These are phyloP conservation scores for Temnothorax nylanderi DNA, from an alignment of 1,140 invertebrate species.

Conservation along the genomic window DNA sequence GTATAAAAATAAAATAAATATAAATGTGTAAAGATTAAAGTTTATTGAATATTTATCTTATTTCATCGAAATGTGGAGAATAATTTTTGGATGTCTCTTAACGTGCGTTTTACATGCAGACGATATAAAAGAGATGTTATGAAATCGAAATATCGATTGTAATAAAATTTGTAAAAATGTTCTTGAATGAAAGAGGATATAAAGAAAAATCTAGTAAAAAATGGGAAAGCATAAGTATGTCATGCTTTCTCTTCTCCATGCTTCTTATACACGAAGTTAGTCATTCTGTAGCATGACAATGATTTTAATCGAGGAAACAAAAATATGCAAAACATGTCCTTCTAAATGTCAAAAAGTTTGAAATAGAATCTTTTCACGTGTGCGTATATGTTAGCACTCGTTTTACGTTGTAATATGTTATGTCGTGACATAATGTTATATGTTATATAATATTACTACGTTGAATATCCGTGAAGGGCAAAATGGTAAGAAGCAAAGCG, in stretches of 20 bases:
- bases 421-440: background rate
- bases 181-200: background rate
- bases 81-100: background rate
- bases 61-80: background rate
- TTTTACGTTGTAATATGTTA: background rate
- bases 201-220: background rate
- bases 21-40: background rate
- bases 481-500: background rate
- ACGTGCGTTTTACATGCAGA: background rate
- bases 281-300: background rate
- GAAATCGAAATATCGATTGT: background rate
- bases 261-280: slow-evolving; percentile 25
- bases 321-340: background rate
- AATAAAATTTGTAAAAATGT: background rate
- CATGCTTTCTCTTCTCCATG: background rate
- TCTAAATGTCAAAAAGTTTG: slow-evolving; percentile 10
- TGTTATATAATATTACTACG: background rate
- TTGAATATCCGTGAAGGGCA: background rate
- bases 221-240: background rate
- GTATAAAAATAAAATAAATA: background rate
- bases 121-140: background rate
- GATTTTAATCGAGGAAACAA: slow-evolving; percentile 11
- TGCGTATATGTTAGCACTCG: background rate
- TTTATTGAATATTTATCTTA: background rate
- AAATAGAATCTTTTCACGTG: background rate